Evolutionary conservation across 2,888 invertebrate genomes (phyloP).

Genomic region (Andrena trimmerana): DNA sequence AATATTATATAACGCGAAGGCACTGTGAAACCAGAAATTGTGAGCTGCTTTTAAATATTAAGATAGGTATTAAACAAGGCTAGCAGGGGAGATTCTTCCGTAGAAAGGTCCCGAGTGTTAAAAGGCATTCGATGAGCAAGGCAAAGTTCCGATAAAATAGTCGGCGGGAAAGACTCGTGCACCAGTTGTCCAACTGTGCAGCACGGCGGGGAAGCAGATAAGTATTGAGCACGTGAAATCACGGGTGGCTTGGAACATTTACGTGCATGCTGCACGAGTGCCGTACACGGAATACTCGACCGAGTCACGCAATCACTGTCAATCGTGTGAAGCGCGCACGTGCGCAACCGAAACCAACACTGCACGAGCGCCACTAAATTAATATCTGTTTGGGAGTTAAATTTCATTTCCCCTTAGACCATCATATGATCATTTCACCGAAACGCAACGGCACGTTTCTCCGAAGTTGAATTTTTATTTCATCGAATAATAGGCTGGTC

Average conservation of each 20-base stretch:
- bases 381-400: slow-evolving; percentile 75
- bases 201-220: slow-evolving; percentile 11
- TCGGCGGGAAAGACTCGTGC: slow-evolving; percentile 5
- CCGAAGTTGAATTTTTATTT: neutral
- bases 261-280: slow-evolving; percentile 26
- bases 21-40: too few relatives aligned
- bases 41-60: too few relatives aligned
- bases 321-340: slow-evolving; percentile 81
- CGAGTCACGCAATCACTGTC: slow-evolving; percentile 83
- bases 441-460: neutral
- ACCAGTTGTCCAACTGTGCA: slow-evolving; percentile 21
- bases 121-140: neutral
- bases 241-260: slow-evolving; percentile 23
- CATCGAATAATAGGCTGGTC: neutral
- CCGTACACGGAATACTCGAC: slow-evolving; percentile 68
- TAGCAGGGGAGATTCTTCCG: too few relatives aligned
- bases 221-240: slow-evolving; percentile 43
- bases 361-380: slow-evolving; percentile 66
- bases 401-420: slow-evolving; percentile 47
- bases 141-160: neutral
- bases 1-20: too few relatives aligned
- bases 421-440: neutral
- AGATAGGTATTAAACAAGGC: too few relatives aligned
- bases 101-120: neutral
- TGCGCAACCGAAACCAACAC: slow-evolving; percentile 73